These are phyloP conservation scores for Phylloscopus collybita DNA, from an alignment of 2,797 vertebrate species.

Conservation along the genomic window DNA sequence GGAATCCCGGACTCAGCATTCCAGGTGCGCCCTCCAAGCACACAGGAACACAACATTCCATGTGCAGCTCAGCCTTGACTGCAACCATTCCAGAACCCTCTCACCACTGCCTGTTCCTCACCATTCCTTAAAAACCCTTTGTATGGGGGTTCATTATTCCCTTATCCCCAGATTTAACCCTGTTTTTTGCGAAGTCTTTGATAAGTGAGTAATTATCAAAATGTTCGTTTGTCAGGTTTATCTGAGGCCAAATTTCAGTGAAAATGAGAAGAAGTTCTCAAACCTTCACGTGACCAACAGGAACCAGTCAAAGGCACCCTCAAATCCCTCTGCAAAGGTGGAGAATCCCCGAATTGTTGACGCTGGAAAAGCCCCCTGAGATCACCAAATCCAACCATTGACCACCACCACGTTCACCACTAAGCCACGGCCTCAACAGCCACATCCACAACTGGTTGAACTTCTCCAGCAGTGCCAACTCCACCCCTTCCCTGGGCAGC, in stretches of 20 bases:
- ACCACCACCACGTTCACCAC: neutral
- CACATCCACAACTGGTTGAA: accelerated
- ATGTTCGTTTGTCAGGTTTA: accelerated
- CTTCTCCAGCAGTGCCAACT: accelerated
- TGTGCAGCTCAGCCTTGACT: accelerated
- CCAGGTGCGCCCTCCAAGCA: accelerated
- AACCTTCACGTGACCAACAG: accelerated
- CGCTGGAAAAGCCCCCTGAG: neutral
- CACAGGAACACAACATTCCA: neutral
- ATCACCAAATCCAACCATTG: neutral
- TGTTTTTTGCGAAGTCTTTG: neutral
- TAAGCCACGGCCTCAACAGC: accelerated
- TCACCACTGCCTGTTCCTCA: too few relatives aligned
- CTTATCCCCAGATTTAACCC: neutral
- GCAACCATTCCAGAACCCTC: neutral
- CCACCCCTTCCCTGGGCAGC: neutral
- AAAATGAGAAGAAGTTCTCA: neutral
- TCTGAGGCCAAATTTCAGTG: neutral
- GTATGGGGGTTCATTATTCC: neutral
- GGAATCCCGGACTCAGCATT: neutral
- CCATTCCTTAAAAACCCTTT: neutral
- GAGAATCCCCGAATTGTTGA: accelerated
- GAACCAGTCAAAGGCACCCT: neutral
- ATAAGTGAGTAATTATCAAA: neutral
- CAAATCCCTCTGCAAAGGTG: neutral